phyloP scores from a whole-genome alignment of 2,113 vertebrate species.

The Microcebus jonahi region DNA sequence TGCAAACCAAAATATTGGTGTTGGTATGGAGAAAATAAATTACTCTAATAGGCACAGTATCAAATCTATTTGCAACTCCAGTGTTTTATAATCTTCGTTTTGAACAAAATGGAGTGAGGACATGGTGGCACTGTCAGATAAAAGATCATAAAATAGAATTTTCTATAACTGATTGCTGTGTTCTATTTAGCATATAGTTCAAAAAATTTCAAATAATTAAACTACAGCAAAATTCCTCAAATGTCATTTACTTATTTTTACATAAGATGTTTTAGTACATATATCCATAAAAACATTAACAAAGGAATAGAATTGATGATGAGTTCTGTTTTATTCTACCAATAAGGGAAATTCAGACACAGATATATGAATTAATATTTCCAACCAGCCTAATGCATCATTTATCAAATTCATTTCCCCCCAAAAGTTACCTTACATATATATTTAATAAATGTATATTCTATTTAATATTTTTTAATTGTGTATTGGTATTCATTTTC shows the following conservation, averaged over 20 bases:
- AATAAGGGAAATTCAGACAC: background rate
- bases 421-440: background rate
- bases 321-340: background rate
- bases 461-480: background rate
- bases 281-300: background rate
- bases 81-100: background rate
- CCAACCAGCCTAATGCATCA: background rate
- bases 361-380: background rate
- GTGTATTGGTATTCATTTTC: background rate
- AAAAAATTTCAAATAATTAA: background rate
- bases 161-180: background rate
- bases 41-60: background rate
- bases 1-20: background rate
- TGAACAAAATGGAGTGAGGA: background rate
- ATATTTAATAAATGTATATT: background rate
- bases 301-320: background rate
- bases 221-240: background rate
- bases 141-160: constrained; percentile 35
- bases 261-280: background rate
- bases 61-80: background rate
- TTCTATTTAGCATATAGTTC: background rate
- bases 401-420: constrained; percentile 27
- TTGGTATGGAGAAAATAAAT: background rate
- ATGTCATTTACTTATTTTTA: background rate
- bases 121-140: background rate